phyloP scores from a whole-genome alignment of 1,140 invertebrate genomes.

The Papilio xuthus region DNA sequence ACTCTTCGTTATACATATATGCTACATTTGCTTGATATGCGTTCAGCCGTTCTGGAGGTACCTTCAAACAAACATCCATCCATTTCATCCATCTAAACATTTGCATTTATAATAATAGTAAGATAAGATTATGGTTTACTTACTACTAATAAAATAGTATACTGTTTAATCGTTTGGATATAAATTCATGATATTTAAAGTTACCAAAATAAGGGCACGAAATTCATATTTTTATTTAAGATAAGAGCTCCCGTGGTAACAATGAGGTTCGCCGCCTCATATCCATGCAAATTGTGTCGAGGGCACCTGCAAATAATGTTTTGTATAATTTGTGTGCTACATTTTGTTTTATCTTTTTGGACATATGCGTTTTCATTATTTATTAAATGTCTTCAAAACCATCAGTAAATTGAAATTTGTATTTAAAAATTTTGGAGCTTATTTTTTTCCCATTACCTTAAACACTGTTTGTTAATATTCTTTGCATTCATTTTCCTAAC shows the following conservation, averaged over 20 bases:
- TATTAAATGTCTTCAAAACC: not conserved
- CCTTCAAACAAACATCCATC: too few relatives aligned
- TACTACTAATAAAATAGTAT: too few relatives aligned
- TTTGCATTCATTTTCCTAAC: not conserved
- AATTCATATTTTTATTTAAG: slow-evolving; percentile 27
- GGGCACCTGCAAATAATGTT: slow-evolving; percentile 24
- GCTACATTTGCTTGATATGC: too few relatives aligned
- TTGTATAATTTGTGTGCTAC: slow-evolving; percentile 12
- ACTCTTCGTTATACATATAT: too few relatives aligned
- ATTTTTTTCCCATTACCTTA: not conserved
- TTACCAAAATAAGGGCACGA: slow-evolving; percentile 1
- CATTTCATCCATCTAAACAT: too few relatives aligned
- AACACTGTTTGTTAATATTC: not conserved
- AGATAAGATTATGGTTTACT: too few relatives aligned
- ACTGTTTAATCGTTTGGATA: not conserved
- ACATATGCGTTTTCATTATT: slow-evolving; percentile 9
- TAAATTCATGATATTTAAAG: slow-evolving; percentile 7
- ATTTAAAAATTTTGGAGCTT: too few relatives aligned
- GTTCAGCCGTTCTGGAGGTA: too few relatives aligned
- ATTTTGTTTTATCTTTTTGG: slow-evolving; percentile 13
- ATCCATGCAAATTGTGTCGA: slow-evolving; percentile 26
- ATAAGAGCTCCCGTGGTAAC: slow-evolving; percentile 21
- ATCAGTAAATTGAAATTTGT: not conserved
- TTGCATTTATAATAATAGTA: too few relatives aligned
- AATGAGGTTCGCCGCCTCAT: slow-evolving; percentile 20